Evolutionary conservation across 2,888 invertebrate genomes (phyloP).

Genomic region (Pollenia griseotomentosa): DNA sequence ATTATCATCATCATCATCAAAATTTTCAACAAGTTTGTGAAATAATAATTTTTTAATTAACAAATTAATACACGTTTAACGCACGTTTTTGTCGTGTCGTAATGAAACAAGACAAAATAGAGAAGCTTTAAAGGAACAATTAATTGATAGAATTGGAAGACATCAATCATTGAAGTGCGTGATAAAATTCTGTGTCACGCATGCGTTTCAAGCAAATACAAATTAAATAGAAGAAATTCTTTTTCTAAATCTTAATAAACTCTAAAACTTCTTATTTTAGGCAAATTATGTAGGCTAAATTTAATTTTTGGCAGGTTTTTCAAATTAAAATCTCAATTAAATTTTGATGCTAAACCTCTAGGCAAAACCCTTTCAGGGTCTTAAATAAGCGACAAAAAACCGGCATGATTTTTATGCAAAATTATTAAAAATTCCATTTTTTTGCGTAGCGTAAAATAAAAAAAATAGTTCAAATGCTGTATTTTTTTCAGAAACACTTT

Average conservation of each 20-base stretch:
- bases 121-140: neutral
- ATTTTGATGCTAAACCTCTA: neutral
- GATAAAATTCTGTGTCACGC: constrained; percentile 67
- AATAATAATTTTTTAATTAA: constrained; percentile 72
- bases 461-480: constrained; percentile 53
- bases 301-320: neutral
- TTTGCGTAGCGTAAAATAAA: neutral
- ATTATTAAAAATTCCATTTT: constrained; percentile 2
- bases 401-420: neutral
- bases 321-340: neutral
- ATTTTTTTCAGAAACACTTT: constrained; percentile 39
- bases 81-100: constrained; percentile 53
- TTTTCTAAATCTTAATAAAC: neutral
- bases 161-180: constrained; percentile 48
- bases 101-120: constrained; percentile 6
- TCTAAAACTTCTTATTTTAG: neutral
- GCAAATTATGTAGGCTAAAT: neutral
- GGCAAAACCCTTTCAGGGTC: constrained; percentile 39
- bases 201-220: constrained; percentile 47
- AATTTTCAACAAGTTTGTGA: constrained; percentile 55
- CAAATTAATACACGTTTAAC: constrained; percentile 72
- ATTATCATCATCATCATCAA: constrained; percentile 38
- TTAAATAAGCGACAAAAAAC: constrained; percentile 7
- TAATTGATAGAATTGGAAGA: constrained; percentile 63
- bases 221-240: neutral